Conservation (phyloP, 2,113 vertebrate species). For the Nanorana parkeri region DNA sequence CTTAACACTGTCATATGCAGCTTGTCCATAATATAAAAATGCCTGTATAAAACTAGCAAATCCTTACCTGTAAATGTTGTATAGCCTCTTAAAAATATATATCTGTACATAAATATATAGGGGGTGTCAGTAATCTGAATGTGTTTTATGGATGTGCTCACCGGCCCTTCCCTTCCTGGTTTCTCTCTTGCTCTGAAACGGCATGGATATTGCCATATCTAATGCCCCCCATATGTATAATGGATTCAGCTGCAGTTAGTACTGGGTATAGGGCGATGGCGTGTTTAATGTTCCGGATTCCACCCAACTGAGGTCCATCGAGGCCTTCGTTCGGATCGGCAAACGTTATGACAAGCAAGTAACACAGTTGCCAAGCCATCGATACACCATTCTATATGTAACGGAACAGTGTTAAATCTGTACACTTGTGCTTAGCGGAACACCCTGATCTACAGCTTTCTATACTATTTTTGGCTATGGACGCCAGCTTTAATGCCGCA, state of each 20-base stretch:
- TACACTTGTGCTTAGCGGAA: too few species aligned
- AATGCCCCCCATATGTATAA: too few species aligned
- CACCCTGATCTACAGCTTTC: too few species aligned
- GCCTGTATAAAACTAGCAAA: conserved; percentile 36
- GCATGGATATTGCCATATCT: too few species aligned
- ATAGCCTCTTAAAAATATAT: conserved; percentile 47
- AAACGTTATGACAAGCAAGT: too few species aligned
- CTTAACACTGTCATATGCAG: conserved; percentile 5
- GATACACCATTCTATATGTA: too few species aligned
- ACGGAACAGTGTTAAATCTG: too few species aligned
- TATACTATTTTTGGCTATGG: too few species aligned
- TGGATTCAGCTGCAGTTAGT: background rate
- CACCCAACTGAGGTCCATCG: too few species aligned
- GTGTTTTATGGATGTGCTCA: conserved; percentile 10
- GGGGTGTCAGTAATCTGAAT: conserved; percentile 28
- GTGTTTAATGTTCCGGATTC: background rate
- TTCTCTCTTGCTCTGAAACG: conserved; percentile 3
- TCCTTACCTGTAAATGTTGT: conserved; percentile 53
- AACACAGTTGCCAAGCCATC: too few species aligned
- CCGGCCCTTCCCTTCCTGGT: background rate
- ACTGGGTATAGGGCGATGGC: background rate
- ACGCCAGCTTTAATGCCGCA: too few species aligned
- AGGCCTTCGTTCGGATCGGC: too few species aligned
- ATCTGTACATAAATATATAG: conserved; percentile 49
- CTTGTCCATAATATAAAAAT: conserved; percentile 27